Base-by-base conservation (phyloP, 1,140 invertebrate species). In the Drosophila repleta region DNA sequence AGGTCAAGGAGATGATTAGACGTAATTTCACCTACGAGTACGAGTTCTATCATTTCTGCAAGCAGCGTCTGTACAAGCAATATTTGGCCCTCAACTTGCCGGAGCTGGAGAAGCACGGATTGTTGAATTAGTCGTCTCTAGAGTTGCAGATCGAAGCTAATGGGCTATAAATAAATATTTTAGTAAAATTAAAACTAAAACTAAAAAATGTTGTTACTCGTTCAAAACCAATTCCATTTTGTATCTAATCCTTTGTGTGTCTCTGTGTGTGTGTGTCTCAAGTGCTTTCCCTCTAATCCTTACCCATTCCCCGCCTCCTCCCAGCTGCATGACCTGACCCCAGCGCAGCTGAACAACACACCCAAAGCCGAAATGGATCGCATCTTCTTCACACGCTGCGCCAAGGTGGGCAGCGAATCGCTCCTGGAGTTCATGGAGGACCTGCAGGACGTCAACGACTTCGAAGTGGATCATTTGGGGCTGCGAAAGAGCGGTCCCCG, bases 41-140 rank as follows among this genome's bases (percentile, higher is more conserved):
- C 17, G 97, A 98, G 87, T 97, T 98, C 84, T 98, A 97, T 90
- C 94, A 98, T 79, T 98, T 98, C 90, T 97, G 96, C 87, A 95
- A 95, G 79, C 96, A 98, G 90, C 93, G 97, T 77, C 92, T 98
- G 5, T 95, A 97, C 78, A 94, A 95, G 84, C 97, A 98, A 89
- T 93, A 96, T 60, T 92, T 95, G 61, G 96, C 96, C 0, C 91
- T 97, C 3, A 93, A 94, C 76, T 90, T 94, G 35, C 72, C 90
- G 35, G 76, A 82, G 29, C 46, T 91, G 60, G 51, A 90, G 24
- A 68, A 74, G 60, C 73, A 77, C 11, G 79, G 76, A 51, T 39
- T 88, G 7, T 39, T 88, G 17, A 68, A 77, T 15, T 81, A 85
- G 45, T 29, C 20, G 20, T 43, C 4, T 13, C 24, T 26, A 26